A percentile compares a stretch with the other conserved stretches of the same genome.
Evolutionary conservation across 2,888 invertebrate species (phyloP).

Genomic region (Tigriopus californicus): DNA sequence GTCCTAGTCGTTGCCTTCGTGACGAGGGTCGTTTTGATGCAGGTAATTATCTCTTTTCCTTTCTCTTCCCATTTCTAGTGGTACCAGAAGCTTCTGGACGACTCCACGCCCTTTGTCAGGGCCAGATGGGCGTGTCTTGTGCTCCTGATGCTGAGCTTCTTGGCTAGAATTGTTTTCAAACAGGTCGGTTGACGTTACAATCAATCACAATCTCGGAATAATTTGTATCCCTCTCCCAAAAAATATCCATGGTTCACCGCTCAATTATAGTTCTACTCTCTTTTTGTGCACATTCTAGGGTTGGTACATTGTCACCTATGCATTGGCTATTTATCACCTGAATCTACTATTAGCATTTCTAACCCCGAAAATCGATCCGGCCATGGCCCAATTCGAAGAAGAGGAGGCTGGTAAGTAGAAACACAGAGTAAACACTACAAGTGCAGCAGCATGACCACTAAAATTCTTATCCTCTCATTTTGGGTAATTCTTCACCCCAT

Average conservation of each 20-base stretch:
- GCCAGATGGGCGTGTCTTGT: no score
- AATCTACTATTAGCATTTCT: slow-evolving; percentile 99
- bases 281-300: no score
- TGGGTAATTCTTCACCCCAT: no score
- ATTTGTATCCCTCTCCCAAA: no score
- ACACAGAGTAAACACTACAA: no score
- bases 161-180: not conserved
- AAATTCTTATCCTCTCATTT: no score
- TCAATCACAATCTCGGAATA: no score
- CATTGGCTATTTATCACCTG: slow-evolving; percentile 93
- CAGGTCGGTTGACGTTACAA: not conserved
- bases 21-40: slow-evolving; percentile 57
- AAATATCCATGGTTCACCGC: no score
- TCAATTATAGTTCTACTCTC: no score
- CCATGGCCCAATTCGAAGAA: slow-evolving; percentile 71
- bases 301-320: slow-evolving; percentile 99
- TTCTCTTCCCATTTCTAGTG: not conserved
- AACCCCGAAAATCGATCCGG: slow-evolving; percentile 97
- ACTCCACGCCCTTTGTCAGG: no score
- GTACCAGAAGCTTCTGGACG: not conserved
- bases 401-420: not conserved
- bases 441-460: no score
- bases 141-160: no score
- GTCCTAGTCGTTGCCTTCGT: slow-evolving; percentile 51
- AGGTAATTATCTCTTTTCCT: not conserved